Conservation (phyloP, 2,888 invertebrate species). For the Malthinus flaveolus region DNA sequence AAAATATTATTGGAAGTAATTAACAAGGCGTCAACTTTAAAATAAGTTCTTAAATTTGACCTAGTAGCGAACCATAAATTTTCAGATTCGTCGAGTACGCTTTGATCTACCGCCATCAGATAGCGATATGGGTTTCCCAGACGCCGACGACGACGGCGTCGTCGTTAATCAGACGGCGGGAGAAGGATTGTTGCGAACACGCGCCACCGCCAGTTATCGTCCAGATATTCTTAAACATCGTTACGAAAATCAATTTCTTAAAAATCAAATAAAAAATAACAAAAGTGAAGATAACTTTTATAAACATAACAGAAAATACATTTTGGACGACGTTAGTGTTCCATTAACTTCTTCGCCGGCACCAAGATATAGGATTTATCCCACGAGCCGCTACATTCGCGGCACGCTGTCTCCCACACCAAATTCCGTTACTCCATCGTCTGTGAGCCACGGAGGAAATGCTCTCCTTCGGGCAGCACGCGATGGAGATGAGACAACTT, state of each 20-base stretch:
- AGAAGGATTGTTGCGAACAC: constrained; percentile 41
- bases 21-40: not conserved
- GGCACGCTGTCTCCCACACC: constrained; percentile 56
- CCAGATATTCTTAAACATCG: constrained; percentile 36
- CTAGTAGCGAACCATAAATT: constrained; percentile 19
- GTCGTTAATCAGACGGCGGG: constrained; percentile 40
- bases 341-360: constrained; percentile 47
- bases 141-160: constrained; percentile 31
- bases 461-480: constrained; percentile 59
- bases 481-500: constrained; percentile 57
- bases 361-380: constrained; percentile 47
- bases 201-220: constrained; percentile 40
- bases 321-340: constrained; percentile 29
- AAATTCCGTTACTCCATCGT: constrained; percentile 45
- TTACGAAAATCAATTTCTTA: constrained; percentile 33
- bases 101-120: constrained; percentile 48
- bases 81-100: constrained; percentile 48
- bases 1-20: not conserved
- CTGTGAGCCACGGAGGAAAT: constrained; percentile 46
- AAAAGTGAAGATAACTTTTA: not conserved
- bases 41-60: not conserved
- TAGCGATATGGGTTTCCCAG: constrained; percentile 34
- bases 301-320: not conserved
- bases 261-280: constrained; percentile 22
- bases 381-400: constrained; percentile 50